Base-by-base conservation (phyloP, 2,888 invertebrate species). In the Hydroisotoma schaefferi region DNA sequence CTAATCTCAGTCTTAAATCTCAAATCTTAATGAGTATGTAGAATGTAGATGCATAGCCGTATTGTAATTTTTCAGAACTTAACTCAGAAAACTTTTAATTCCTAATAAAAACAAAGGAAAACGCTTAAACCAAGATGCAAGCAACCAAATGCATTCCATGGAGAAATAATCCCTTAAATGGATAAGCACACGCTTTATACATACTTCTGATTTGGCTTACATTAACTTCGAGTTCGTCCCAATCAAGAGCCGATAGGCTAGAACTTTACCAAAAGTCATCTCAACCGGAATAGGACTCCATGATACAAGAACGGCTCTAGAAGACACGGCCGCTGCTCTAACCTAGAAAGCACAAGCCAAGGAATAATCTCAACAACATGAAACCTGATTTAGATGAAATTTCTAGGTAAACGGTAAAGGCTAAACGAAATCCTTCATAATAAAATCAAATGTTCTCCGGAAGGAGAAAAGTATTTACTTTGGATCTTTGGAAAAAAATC, bases 201-300 rank as follows among this genome's bases (percentile, higher is more conserved):
- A n/a, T n/a, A n/a, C n/a, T n/a, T n/a, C n/a, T n/a, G n/a, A n/a
- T n/a, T n/a, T n/a, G 40, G 20, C 46, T 23, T 23, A 46, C 46
- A 46, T 46, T n/a, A n/a, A n/a, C 23, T 46, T 25, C 12, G 46
- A 46, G 20, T 23, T 46, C 25, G 46, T 46, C 6, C 46, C 46
- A 5, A 46, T 46, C 23, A 63, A 33, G n/a, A 71, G 61, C 22
- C 61, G 61, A 59, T 71, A 71, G 33, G 68, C 71, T 40, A 71
- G 47, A 60, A 71, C 62, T 44, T 56, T 58, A 10, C 69, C 71
- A 51, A 64, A 64, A 12, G 68, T 61, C 61, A 71, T 59, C 56
- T 71, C 69, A 22, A 59, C 25, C 10, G 65, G 61, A 26, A 71
- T 61, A 20, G 67, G 67, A 59, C 61, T 67, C 71, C 71, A 71